Evolutionary conservation across 2,797 vertebrate genomes (phyloP).

Genomic region (Cryptoblepharus egeriae): DNA sequence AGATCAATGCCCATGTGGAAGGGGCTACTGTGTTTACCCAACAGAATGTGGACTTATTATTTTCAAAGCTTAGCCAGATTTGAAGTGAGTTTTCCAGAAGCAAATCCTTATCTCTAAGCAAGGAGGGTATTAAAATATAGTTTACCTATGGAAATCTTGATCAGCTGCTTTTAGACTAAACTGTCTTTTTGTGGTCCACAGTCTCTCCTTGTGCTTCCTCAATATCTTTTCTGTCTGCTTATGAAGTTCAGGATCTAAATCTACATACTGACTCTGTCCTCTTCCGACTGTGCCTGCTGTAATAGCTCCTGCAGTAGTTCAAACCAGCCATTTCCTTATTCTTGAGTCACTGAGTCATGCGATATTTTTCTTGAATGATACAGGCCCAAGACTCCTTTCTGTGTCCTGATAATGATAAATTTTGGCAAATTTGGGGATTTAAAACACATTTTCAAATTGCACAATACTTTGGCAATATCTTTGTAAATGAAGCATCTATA

Average conservation of each 20-base stretch:
- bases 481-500: slow-evolving; percentile 16
- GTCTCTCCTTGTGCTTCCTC: slow-evolving; percentile 36
- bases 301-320: slow-evolving; percentile 18
- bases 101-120: neutral
- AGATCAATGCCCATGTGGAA: slow-evolving; percentile 55
- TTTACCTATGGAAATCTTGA: neutral
- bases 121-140: neutral
- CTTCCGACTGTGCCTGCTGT: slow-evolving; percentile 18
- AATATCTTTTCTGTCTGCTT: slow-evolving; percentile 1
- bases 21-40: slow-evolving; percentile 56
- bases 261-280: slow-evolving; percentile 33
- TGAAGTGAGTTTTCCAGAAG: slow-evolving; percentile 40
- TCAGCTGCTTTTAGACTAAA: slow-evolving; percentile 34
- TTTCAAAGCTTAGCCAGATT: neutral
- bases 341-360: neutral
- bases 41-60: slow-evolving; percentile 28
- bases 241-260: slow-evolving; percentile 50
- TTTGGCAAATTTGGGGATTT: slow-evolving; percentile 24
- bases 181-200: slow-evolving; percentile 20
- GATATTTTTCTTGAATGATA: slow-evolving; percentile 18
- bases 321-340: slow-evolving; percentile 17
- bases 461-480: slow-evolving; percentile 26
- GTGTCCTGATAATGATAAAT: slow-evolving; percentile 32
- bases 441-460: slow-evolving; percentile 14
- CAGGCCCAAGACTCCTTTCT: slow-evolving; percentile 38